These are phyloP conservation scores for Podarcis lilfordi DNA, from an alignment of 2,797 vertebrate species.

Conservation along the genomic window DNA sequence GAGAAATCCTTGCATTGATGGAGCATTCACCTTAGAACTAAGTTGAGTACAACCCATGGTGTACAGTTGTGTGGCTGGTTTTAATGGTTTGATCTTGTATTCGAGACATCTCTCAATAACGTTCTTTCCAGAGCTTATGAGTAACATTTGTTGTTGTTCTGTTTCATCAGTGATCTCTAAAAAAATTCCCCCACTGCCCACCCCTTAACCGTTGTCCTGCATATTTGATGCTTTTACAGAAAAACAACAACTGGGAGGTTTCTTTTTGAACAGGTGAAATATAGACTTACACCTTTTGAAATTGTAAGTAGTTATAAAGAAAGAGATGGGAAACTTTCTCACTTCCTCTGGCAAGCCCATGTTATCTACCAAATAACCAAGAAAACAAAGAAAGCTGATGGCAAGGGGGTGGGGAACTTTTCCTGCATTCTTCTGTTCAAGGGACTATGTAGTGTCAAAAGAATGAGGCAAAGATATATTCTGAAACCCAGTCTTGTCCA, in stretches of 20 bases:
- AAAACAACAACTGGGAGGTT: not conserved
- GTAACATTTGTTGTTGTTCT: slow-evolving; percentile 3
- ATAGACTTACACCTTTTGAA: slow-evolving; percentile 28
- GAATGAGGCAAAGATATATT: slow-evolving; percentile 29
- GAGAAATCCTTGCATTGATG: too few relatives aligned
- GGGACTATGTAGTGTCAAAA: slow-evolving; percentile 27
- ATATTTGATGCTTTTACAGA: not conserved
- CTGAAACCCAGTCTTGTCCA: slow-evolving; percentile 28
- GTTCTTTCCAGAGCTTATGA: not conserved
- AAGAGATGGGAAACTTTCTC: not conserved
- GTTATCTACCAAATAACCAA: not conserved
- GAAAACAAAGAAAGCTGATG: not conserved
- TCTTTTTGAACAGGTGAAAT: not conserved
- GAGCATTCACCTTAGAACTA: too few relatives aligned
- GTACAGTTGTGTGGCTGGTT: too few relatives aligned
- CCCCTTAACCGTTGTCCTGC: not conserved
- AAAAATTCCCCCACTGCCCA: not conserved
- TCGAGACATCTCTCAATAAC: slow-evolving; percentile 11
- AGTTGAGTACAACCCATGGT: too few relatives aligned
- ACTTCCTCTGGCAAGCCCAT: slow-evolving; percentile 20
- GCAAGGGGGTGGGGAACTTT: fast-evolving
- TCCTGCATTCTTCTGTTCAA: slow-evolving; percentile 9
- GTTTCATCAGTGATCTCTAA: slow-evolving; percentile 8
- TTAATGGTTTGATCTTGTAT: too few relatives aligned
- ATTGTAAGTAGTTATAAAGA: not conserved